Evolutionary conservation across 2,113 vertebrate genomes (phyloP), one percentile per base, ranked within the genome.

Genomic region (Paradisaea rubra): DNA sequence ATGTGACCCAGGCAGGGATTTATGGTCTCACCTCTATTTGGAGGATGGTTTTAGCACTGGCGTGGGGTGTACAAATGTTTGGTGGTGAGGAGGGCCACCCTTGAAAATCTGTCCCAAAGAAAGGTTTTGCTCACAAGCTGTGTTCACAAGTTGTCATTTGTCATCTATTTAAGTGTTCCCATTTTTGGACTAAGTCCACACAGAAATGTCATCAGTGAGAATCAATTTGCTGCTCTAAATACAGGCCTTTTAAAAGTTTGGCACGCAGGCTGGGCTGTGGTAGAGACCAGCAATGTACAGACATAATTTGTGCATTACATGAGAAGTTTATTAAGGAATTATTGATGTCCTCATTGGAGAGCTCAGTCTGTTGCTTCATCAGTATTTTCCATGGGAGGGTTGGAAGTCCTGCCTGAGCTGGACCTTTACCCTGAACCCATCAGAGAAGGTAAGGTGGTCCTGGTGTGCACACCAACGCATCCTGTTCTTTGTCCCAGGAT

Each of bases 221-320:
- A 94, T 91, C 81, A 91, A 74, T 94, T 84, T 94, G 81, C 81
- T 91, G 84, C 81, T 92, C 77, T 85, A 85, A 79, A 79, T 85
- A 56, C 37, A 49, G 22, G 37, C 81, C 65, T 85, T 91, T 87
- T 57, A 19, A 50, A 89, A 56, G 31, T 44, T 76, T 81, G 65
- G 85, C 74, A 33, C 82, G 87, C 63, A 64, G 81, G 30, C 78
- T 30, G 13, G 42, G 41, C 71, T 82, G 23, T 68, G 57, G 53
- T 64, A 71, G 56, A 77, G 64, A 81, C 49, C 23, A 56, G 64
- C 12, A 4, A 45, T 60, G 37, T 63, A 70, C 42, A 80, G 83
- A 81, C 68, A 49, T 79, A 68, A 88, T 88, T 76, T 19, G n/a
- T 89, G 53, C 41, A 6, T 81, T 85, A 69, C 8, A 1, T 80